A percentile compares a stretch with the other conserved stretches of the same genome.
These are phyloP conservation scores for Scaptomyza graminum DNA, from an alignment of 1,140 invertebrate genomes.

Conservation along the genomic window DNA sequence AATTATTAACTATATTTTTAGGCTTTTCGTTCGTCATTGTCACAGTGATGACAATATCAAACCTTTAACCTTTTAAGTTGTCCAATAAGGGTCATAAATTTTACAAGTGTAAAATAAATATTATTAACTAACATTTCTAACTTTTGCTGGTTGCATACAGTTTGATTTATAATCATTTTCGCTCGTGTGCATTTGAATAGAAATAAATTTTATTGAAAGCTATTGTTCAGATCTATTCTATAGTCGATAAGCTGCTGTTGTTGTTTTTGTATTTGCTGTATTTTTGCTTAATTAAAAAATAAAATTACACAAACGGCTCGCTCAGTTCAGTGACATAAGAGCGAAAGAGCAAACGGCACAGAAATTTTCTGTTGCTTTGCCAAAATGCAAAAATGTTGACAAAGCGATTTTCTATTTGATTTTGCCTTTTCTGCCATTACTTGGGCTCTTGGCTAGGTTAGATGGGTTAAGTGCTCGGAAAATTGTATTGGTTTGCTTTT, in stretches of 20 bases:
- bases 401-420: conserved; percentile 19
- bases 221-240: conserved; percentile 6
- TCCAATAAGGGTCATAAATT: conserved; percentile 31
- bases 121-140: no score
- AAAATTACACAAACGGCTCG: conserved; percentile 47
- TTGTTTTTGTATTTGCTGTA: conserved; percentile 48
- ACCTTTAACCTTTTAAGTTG: neutral
- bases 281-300: conserved; percentile 61
- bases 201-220: conserved; percentile 45
- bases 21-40: neutral
- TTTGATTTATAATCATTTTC: conserved; percentile 25
- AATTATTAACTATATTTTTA: conserved; percentile 28
- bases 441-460: conserved; percentile 17
- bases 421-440: conserved; percentile 6
- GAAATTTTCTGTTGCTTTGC: conserved; percentile 42
- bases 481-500: conserved; percentile 2
- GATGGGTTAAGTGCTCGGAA: conserved; percentile 2
- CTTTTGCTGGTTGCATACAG: no score
- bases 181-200: conserved; percentile 55
- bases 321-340: neutral
- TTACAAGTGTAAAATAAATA: no score
- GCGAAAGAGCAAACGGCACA: neutral
- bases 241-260: conserved; percentile 16
- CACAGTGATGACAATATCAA: neutral
- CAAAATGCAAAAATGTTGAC: conserved; percentile 37